Base-by-base conservation (phyloP, 2,113 vertebrate species). In the Lepus americanus region DNA sequence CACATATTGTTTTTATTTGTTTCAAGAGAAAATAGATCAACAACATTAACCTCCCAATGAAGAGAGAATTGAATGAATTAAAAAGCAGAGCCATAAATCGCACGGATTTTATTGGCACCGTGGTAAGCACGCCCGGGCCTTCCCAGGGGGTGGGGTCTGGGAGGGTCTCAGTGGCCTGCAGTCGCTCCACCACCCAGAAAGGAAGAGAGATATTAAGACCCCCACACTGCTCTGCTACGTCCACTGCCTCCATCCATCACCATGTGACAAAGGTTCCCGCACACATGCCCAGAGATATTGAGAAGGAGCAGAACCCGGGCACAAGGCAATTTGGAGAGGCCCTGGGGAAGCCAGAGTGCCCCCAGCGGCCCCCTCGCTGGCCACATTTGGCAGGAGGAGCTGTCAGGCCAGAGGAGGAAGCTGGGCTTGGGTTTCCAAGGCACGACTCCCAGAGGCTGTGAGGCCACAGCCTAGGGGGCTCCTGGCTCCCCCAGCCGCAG, bases 31-130 rank as follows among this genome's bases (percentile, higher is more conserved):
- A 98, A 98, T 98, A 98, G 98, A 98, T 98, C 98, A 98, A 98
- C 98, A 98, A 97, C 98, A 98, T 98, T 98, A 98, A 98, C 98
- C 98, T 98, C 98, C 91, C 97, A 98, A 98, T 98, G 98, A 98
- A 98, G 97, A 98, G 98, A 98, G 98, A 98, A 98, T 98, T 98
- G 98, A 98, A 98, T 98, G 98, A 98, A 98, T 98, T 98, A 98
- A 98, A 98, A 98, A 98, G 97, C 97, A 98, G 98, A 97, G 94
- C 97, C 98, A 98, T 98, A 98, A 98, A 98, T 98, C 98, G 98
- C 96, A 4, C 97, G 70, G 82, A 94, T 97, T 98, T 98, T 98
- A 98, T 98, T 98, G 98, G 98, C 98, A 98, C 97, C 89, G 94
- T 98, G 98, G 98, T 98, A 98, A 98, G 98, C 98, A 98, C 61